Conservation (phyloP, 2,113 vertebrate species). For the Eublepharis macularius region DNA sequence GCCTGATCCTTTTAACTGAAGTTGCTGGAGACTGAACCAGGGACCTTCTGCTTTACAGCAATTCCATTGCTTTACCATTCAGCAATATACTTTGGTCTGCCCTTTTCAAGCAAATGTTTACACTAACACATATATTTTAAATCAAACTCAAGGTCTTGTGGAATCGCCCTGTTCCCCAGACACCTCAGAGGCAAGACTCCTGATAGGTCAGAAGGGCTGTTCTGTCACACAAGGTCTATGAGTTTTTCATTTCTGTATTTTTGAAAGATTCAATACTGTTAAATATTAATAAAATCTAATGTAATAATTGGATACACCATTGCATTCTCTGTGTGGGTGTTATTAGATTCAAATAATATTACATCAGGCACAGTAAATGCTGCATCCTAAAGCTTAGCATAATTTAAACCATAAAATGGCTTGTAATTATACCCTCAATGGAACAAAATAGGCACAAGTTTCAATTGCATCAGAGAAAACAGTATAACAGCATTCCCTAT, state of each 20-base stretch:
- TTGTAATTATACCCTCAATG: constrained; percentile 9
- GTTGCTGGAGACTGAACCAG: too few relatives aligned
- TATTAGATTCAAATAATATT: background rate
- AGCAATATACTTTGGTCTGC: background rate
- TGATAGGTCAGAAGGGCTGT: too few relatives aligned
- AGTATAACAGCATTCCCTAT: constrained; percentile 1
- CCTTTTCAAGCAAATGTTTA: background rate
- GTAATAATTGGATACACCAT: background rate
- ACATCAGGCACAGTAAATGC: constrained; percentile 18
- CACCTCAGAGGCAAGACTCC: too few relatives aligned
- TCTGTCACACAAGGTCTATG: too few relatives aligned
- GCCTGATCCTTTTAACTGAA: too few relatives aligned
- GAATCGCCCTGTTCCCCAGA: too few relatives aligned
- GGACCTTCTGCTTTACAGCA: too few relatives aligned
- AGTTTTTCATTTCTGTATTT: background rate
- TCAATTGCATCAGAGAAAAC: constrained; percentile 24
- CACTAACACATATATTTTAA: background rate
- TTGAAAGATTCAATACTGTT: background rate
- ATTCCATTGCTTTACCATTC: too few relatives aligned
- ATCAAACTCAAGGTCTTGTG: background rate
- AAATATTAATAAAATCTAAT: background rate
- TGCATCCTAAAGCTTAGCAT: background rate
- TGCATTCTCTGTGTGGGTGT: background rate
- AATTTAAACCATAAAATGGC: background rate
- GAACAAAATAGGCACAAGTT: constrained; percentile 28